Percentiles rank a stretch among this genome's conserved stretches.
phyloP scores from a whole-genome alignment of 1,140 invertebrate genomes.

The Drosophila yakuba region DNA sequence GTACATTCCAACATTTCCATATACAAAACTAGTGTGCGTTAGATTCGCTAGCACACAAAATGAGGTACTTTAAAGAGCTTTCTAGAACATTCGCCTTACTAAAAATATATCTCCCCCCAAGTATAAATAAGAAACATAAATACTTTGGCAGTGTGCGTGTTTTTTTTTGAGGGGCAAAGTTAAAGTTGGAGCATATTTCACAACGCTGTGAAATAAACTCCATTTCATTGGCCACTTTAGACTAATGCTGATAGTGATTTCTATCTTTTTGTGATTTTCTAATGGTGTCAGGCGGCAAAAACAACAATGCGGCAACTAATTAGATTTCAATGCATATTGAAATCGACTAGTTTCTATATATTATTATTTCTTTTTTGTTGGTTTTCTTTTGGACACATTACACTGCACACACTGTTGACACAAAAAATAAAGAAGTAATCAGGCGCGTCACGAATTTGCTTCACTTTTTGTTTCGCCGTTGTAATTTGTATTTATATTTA shows the following conservation, averaged over 20 bases:
- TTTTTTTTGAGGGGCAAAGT: slow-evolving; percentile 11
- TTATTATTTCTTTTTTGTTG: not conserved
- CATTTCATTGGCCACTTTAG: not conserved
- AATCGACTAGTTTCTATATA: slow-evolving; percentile 8
- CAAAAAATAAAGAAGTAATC: slow-evolving; percentile 53
- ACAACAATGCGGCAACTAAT: slow-evolving; percentile 26
- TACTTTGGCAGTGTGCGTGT: slow-evolving; percentile 2
- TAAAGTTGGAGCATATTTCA: slow-evolving; percentile 30
- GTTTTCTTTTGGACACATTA: slow-evolving; percentile 32
- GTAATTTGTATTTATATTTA: slow-evolving; percentile 17
- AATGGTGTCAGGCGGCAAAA: slow-evolving; percentile 17
- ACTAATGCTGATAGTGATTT: not conserved
- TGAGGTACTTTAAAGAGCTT: slow-evolving; percentile 21
- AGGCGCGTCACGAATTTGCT: slow-evolving; percentile 39
- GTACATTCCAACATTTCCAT: not conserved
- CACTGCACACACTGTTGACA: slow-evolving; percentile 55
- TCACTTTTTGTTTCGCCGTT: slow-evolving; percentile 42
- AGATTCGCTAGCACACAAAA: not conserved
- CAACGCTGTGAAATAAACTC: slow-evolving; percentile 36
- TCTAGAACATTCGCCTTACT: slow-evolving; percentile 58
- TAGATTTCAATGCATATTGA: slow-evolving; percentile 46
- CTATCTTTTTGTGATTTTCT: slow-evolving; percentile 16
- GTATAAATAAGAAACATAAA: slow-evolving; percentile 8
- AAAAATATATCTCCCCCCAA: slow-evolving; percentile 21
- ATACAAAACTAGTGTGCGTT: too few species aligned